Conservation (phyloP, 2,888 invertebrate genomes). For the Orthonevra nobilis region DNA sequence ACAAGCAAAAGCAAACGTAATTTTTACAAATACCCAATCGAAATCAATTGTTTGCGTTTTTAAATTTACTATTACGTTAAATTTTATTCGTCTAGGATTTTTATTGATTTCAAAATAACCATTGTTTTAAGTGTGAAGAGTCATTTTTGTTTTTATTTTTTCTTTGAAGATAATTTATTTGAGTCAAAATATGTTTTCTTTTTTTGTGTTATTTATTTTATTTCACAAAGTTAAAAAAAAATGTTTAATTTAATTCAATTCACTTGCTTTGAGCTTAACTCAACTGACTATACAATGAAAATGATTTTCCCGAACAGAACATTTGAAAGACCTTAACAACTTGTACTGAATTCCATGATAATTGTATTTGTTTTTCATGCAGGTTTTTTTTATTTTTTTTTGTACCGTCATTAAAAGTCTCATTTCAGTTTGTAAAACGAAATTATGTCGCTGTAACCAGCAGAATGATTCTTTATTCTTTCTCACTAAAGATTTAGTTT, state of each 20-base stretch:
- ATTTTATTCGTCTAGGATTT: conserved; percentile 30
- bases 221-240: conserved; percentile 37
- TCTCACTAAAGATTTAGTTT: conserved; percentile 22
- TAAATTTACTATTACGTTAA: conserved; percentile 64
- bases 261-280: conserved; percentile 11
- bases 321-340: conserved; percentile 23
- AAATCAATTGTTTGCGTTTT: conserved; percentile 69
- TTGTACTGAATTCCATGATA: conserved; percentile 67
- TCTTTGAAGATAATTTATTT: conserved; percentile 72
- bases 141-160: conserved; percentile 57
- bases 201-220: conserved; percentile 68
- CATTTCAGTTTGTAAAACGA: conserved; percentile 2
- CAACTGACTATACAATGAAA: conserved; percentile 14
- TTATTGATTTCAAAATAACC: conserved; percentile 37
- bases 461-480: not conserved
- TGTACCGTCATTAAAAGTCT: conserved; percentile 6
- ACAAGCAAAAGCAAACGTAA: conserved; percentile 87
- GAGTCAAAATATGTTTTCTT: conserved; percentile 58
- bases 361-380: conserved; percentile 36
- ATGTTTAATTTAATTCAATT: conserved; percentile 44
- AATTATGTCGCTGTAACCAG: too few relatives aligned
- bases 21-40: conserved; percentile 74
- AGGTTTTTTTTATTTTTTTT: conserved; percentile 2
- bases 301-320: not conserved
- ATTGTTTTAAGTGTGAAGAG: conserved; percentile 44